Base-by-base conservation (phyloP, 2,113 vertebrate genomes). In the Colaptes auratus region DNA sequence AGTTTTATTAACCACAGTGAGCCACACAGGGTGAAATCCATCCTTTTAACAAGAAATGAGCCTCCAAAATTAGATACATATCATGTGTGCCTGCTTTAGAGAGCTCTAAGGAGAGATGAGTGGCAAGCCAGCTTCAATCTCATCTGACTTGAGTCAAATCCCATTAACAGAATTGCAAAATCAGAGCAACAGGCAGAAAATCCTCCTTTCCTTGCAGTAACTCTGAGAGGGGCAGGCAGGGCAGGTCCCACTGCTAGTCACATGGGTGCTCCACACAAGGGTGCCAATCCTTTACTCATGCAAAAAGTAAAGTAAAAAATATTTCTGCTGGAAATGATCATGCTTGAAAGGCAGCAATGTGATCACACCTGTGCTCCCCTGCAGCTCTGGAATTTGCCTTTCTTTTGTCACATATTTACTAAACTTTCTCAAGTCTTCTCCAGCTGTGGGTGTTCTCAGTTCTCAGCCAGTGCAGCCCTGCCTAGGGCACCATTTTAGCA, bases 141-240 rank as follows among this genome's bases (percentile, higher is more conserved):
- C 70, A 71, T 30, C 58, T 56, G 33, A 52, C 48, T 82, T 66
- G 36, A 82, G 31, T 35, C 80, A 95, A 89, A 89, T 44, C 20
- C 67, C 88, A 56, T 46, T 71, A 64, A 87, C n/a, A 48, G 56
- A 89, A 88, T 5, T 66, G 52, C 56, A 88, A 61, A 75, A 70
- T 69, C 23, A 9, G 58, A 71, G 72, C 12, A 63, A 56, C 1
- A 1, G 42, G 60, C 72, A 94, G 76, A 48, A 83, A 88, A 75
- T 60, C 39, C 76, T 77, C 36, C 13, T 81, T 86, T 64, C 75
- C 33, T 63, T 31, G 35, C 59, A 59, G 12, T 16, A 55, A 39
- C 74, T 36, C 16, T 0, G 4, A 61, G 20, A 23, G 13, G 30
- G 50, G 71, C n/a, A 28, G 73, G 61, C 50, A 65, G 27, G 30